Evolutionary conservation across 2,113 vertebrate species (phyloP).

Genomic region (Naja naja): DNA sequence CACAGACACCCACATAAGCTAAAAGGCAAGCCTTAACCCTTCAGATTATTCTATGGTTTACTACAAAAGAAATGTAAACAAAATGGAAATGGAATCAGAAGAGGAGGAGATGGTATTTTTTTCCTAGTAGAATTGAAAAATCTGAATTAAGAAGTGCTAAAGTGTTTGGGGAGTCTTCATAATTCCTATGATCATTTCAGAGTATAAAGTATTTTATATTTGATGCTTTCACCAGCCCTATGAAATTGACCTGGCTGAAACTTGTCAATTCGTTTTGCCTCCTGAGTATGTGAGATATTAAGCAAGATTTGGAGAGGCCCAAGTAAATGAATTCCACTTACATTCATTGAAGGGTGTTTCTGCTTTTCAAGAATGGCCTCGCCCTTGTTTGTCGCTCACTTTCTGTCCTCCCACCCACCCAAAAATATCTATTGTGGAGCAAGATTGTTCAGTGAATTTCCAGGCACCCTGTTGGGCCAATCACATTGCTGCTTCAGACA

Average conservation of each 20-base stretch:
- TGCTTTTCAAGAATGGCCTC: not conserved
- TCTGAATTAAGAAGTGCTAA: not conserved
- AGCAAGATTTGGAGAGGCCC: not conserved
- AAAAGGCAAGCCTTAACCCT: not conserved
- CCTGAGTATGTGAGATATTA: not conserved
- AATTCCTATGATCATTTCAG: not conserved
- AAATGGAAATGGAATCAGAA: not conserved
- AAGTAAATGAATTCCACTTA: not conserved
- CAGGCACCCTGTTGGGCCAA: conserved; percentile 7
- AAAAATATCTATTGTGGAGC: not conserved
- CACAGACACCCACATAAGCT: not conserved
- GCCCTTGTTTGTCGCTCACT: not conserved
- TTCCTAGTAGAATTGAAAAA: not conserved
- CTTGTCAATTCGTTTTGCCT: not conserved
- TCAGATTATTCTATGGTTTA: not conserved
- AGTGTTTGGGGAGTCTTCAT: not conserved
- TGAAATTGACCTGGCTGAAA: not conserved
- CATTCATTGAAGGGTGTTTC: not conserved
- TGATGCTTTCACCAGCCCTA: not conserved
- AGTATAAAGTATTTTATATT: not conserved
- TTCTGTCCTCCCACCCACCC: not conserved
- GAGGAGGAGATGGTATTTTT: not conserved
- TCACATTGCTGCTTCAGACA: conserved; percentile 1
- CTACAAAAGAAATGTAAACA: not conserved
- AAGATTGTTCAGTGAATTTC: conserved; percentile 10